Percentiles rank a stretch among this genome's conserved stretches.
phyloP scores from a whole-genome alignment of 2,888 invertebrate genomes.

The Lasioglossum lativentre region DNA sequence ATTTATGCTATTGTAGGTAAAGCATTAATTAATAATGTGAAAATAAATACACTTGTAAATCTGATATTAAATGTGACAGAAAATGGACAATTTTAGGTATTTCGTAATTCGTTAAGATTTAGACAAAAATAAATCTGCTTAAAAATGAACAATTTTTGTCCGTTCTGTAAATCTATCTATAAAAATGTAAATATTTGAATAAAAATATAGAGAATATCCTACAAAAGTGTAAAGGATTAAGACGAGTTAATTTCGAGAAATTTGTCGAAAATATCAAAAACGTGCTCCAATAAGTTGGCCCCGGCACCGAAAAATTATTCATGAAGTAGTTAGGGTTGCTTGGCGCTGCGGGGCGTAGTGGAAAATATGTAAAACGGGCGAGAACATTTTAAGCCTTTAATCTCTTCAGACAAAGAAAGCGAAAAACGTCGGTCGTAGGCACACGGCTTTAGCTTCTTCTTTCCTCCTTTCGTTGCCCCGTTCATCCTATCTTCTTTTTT shows the following conservation, averaged over 20 bases:
- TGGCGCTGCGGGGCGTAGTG: constrained; percentile 23
- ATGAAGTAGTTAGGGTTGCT: constrained; percentile 28
- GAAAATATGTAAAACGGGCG: constrained; percentile 65
- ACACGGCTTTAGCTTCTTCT: constrained; percentile 70
- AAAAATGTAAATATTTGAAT: not conserved
- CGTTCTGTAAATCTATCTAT: not conserved
- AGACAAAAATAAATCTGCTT: not conserved
- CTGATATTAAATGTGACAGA: too few species aligned
- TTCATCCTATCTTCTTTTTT: constrained; percentile 34
- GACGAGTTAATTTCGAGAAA: not conserved
- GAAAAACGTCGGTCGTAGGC: constrained; percentile 74
- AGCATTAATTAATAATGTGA: too few species aligned
- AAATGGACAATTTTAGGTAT: too few species aligned
- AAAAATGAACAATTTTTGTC: too few species aligned
- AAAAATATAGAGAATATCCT: not conserved
- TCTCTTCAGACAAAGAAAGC: constrained; percentile 78
- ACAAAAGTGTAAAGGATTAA: not conserved
- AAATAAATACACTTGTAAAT: too few species aligned
- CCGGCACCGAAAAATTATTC: constrained; percentile 41
- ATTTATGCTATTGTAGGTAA: not conserved
- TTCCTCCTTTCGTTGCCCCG: constrained; percentile 44
- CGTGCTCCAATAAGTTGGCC: constrained; percentile 16
- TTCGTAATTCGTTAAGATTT: not conserved
- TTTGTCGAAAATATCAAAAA: constrained; percentile 2
- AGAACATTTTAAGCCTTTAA: constrained; percentile 78